phyloP scores from a whole-genome alignment of 2,797 vertebrate genomes.

The Tamandua tetradactyla region DNA sequence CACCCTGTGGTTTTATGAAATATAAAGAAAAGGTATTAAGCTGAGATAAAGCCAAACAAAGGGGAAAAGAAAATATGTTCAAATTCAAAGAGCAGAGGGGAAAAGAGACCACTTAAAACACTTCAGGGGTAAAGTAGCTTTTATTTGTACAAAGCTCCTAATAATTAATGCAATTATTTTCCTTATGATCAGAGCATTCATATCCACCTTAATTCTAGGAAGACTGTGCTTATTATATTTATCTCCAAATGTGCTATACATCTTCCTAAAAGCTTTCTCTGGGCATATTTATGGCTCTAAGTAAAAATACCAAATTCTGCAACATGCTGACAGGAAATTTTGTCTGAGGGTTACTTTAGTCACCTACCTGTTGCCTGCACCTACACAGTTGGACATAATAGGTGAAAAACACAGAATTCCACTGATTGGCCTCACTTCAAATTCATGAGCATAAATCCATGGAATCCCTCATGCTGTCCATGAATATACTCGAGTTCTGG shows the following conservation, averaged over 20 bases:
- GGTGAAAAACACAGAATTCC: not conserved
- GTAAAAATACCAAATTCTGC: not conserved
- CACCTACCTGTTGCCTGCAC: not conserved
- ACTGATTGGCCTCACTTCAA: not conserved
- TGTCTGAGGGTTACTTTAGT: not conserved
- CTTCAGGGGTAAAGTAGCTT: not conserved
- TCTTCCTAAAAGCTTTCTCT: not conserved
- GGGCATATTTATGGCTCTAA: not conserved
- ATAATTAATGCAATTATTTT: not conserved
- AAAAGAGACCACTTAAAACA: not conserved
- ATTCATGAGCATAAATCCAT: not conserved
- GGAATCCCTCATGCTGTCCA: not conserved
- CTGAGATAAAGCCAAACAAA: conserved; percentile 16
- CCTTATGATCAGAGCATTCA: not conserved
- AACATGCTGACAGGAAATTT: not conserved
- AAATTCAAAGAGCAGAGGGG: conserved; percentile 8
- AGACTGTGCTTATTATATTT: not conserved
- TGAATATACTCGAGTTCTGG: not conserved
- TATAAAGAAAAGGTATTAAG: conserved; percentile 42
- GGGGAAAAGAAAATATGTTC: not conserved
- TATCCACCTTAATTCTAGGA: not conserved
- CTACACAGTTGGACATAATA: not conserved
- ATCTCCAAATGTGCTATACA: not conserved
- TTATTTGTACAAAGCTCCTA: not conserved
- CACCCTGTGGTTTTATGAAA: conserved; percentile 44